Conservation (phyloP, 2,113 vertebrate species). For the Peromyscus leucopus region DNA sequence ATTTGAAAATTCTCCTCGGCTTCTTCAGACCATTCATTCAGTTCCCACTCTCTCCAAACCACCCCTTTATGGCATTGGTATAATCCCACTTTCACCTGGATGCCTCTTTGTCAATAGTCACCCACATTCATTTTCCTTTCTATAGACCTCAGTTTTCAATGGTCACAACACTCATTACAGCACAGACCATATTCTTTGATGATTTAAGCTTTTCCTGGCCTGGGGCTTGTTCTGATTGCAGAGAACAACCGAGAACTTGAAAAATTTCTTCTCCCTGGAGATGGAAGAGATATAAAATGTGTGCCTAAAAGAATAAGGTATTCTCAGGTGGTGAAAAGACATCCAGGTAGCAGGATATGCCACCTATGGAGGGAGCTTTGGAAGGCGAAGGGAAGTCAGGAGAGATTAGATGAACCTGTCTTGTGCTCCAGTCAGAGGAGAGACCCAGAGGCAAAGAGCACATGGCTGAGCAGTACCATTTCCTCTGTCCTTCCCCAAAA, state of each 20-base stretch:
- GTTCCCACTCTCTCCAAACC: neutral
- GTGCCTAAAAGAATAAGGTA: neutral
- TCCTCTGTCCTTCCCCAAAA: slow-evolving; percentile 8
- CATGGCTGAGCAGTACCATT: neutral
- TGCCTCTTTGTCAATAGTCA: neutral
- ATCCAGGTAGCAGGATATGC: neutral
- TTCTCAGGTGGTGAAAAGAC: neutral
- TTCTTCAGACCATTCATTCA: neutral
- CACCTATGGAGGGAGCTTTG: neutral
- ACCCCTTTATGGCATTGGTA: neutral
- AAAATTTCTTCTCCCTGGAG: neutral
- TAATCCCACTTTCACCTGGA: neutral
- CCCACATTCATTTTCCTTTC: neutral
- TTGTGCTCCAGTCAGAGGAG: neutral
- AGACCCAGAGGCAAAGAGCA: neutral
- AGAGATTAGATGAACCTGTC: neutral
- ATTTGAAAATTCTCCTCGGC: neutral
- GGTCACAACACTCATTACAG: slow-evolving; percentile 15
- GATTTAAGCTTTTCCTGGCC: neutral
- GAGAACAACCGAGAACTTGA: neutral
- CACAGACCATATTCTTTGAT: neutral
- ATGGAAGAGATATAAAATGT: neutral
- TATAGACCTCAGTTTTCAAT: neutral
- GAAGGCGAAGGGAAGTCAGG: neutral
- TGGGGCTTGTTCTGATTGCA: neutral